Evolutionary conservation across 2,888 invertebrate genomes (phyloP).

Genomic region (Netelia inedita): DNA sequence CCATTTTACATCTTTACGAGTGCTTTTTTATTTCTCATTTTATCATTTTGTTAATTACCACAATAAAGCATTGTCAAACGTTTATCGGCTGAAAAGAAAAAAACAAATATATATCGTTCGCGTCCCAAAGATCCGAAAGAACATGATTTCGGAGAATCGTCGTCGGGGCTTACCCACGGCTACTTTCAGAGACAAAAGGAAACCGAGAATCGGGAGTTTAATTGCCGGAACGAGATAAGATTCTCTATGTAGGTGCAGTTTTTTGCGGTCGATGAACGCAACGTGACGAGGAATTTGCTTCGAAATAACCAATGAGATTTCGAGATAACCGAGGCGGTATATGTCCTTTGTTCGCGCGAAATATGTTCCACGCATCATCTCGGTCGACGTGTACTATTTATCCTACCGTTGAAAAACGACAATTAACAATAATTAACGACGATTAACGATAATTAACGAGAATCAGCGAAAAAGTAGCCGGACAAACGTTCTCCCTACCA

Average conservation of each 20-base stretch:
- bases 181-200: slow-evolving; percentile 34
- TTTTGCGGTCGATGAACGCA: slow-evolving; percentile 28
- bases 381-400: slow-evolving; percentile 9
- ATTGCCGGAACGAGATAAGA: slow-evolving; percentile 65
- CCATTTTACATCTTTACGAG: background rate
- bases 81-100: too few relatives aligned
- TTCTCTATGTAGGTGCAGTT: background rate
- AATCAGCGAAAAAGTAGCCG: too few relatives aligned
- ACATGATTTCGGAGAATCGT: background rate
- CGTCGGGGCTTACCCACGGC: background rate
- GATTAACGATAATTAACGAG: too few relatives aligned
- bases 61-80: too few relatives aligned
- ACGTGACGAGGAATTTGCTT: slow-evolving; percentile 15
- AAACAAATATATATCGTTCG: background rate
- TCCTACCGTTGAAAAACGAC: slow-evolving; percentile 38
- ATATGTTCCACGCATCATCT: slow-evolving; percentile 58
- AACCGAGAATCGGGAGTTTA: slow-evolving; percentile 39
- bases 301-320: slow-evolving; percentile 1
- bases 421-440: slow-evolving; percentile 36
- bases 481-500: too few relatives aligned
- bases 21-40: background rate
- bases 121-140: background rate
- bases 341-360: slow-evolving; percentile 56
- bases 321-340: slow-evolving; percentile 37
- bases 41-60: background rate